Base-by-base conservation (phyloP, 2,113 vertebrate genomes). In the Chionodraco myersi region DNA sequence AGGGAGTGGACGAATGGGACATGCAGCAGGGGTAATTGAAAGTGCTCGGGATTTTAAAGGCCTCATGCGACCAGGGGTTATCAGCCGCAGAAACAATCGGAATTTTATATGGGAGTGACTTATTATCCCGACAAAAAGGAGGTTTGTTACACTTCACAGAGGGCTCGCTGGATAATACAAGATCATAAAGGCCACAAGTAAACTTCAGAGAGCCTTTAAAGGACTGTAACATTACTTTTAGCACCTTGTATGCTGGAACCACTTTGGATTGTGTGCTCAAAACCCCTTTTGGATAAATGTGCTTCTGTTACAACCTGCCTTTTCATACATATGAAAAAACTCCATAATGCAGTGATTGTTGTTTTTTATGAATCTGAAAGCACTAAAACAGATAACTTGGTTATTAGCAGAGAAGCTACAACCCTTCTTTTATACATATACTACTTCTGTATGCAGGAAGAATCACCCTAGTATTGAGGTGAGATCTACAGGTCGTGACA, bases 11-110 rank as follows among this genome's bases (percentile, higher is more conserved):
- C 80, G 75, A 81, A 86, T 75, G 85, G 84, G 75, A 86, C 82
- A 77, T 67, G 80, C 68, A 77, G 82, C 78, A 64, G 79, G 36
- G 77, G 88, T 92, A 89, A 93, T 92, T 93, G 87, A 90, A 89
- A 90, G 85, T 86, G 87, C 85, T 80, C 47, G 52, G 86, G 85
- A 88, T 91, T 93, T 92, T 92, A 92, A 93, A 93, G 91, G 90
- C 90, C 91, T 91, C 85, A 91, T 81, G 77, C 88, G 86, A 87
- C 88, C 77, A 84, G 75, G 57, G 89, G 90, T 94, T 93, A 93
- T 93, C 91, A 63, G 91, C 84, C 10, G 75, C 83, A 77, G 85
- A 91, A 93, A 93, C 92, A 92, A 92, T 92, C 82, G 58, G 80
- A 87, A 83, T 88, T 84, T 89, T 91, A 89, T 86, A 92, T 86